A percentile compares a stretch with the other conserved stretches of the same genome.
Conservation (phyloP, 2,113 vertebrate species). For the Varanus komodoensis region DNA sequence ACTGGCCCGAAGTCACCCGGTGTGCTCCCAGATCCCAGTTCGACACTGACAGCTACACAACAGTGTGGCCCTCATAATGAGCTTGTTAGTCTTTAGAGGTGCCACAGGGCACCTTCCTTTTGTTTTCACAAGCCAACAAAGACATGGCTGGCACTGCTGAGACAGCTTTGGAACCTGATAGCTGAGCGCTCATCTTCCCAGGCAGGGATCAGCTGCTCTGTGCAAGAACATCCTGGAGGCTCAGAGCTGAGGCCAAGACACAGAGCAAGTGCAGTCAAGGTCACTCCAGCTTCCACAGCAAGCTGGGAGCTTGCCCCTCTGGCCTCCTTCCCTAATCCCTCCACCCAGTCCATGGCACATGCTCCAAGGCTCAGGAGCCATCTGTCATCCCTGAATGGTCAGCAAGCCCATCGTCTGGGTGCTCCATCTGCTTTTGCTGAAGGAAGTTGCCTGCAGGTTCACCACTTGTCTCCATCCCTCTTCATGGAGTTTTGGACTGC, state of each 20-base stretch:
- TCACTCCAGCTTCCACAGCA: neutral
- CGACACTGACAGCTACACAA: too few relatives aligned
- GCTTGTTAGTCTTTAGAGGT: neutral
- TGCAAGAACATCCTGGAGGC: neutral
- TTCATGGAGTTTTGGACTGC: constrained; percentile 14
- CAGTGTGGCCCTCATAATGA: too few relatives aligned
- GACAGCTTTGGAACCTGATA: neutral
- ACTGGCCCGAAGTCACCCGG: too few relatives aligned
- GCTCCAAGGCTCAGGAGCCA: neutral
- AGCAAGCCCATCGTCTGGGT: neutral
- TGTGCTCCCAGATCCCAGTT: too few relatives aligned
- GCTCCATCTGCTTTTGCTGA: constrained; percentile 41
- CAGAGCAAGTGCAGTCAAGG: neutral
- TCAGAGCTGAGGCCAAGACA: rapidly evolving
- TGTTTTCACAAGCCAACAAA: neutral
- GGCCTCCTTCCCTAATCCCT: neutral
- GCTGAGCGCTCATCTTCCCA: neutral
- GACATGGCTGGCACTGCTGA: neutral
- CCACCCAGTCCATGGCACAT: rapidly evolving
- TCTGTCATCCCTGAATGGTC: rapidly evolving
- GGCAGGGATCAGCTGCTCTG: neutral
- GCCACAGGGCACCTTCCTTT: too few relatives aligned
- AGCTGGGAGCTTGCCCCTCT: neutral
- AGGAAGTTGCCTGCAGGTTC: neutral
- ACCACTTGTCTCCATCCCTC: neutral